phyloP scores from a whole-genome alignment of 2,888 invertebrate species.

The Lepidonotus clava region DNA sequence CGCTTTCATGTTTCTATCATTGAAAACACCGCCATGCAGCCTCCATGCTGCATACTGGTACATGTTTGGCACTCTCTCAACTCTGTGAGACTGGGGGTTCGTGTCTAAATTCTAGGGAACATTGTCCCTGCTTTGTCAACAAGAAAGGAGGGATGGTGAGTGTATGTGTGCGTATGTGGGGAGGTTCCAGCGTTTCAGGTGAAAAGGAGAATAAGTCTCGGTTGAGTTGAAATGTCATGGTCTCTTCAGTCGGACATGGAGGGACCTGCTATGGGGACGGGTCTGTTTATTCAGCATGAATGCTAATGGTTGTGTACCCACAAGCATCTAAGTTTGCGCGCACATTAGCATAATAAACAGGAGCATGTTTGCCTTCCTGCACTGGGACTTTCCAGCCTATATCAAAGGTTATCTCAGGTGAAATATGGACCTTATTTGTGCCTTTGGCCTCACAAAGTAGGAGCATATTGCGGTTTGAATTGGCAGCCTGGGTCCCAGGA shows the following conservation, averaged over 20 bases:
- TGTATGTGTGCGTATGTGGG: background rate
- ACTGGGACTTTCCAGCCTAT: background rate
- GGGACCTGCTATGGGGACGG: background rate
- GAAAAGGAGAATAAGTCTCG: background rate
- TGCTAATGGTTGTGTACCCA: background rate
- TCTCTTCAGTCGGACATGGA: background rate
- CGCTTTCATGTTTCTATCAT: constrained; percentile 16
- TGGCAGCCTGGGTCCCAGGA: too few species aligned
- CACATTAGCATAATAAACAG: constrained; percentile 41
- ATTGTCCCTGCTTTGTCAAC: background rate
- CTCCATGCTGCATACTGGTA: too few species aligned
- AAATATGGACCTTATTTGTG: background rate
- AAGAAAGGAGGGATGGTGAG: background rate
- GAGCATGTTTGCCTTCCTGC: background rate
- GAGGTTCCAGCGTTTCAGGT: background rate
- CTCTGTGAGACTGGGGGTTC: background rate
- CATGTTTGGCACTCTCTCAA: background rate
- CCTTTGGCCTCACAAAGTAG: background rate
- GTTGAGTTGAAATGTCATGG: constrained; percentile 30
- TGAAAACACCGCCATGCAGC: background rate
- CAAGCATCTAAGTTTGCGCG: background rate
- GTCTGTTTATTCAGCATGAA: background rate
- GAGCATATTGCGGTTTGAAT: too few species aligned
- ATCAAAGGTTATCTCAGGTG: background rate
- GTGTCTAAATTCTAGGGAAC: background rate